phyloP scores from a whole-genome alignment of 2,113 vertebrate genomes.

The Syngnathus floridae region DNA sequence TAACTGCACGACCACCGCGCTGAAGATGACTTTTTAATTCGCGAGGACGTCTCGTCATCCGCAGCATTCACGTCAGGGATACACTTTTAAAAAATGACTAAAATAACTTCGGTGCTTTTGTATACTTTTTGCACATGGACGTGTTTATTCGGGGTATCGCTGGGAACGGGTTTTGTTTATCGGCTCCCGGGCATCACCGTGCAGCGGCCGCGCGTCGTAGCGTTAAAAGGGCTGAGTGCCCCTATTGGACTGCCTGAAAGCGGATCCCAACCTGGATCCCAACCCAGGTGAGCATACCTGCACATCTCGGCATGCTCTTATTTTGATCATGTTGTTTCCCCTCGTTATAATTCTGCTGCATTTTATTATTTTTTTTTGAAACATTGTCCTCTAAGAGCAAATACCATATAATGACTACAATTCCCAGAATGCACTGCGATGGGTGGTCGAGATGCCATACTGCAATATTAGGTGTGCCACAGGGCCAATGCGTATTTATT shows the following conservation, averaged over 20 bases:
- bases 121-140: slow-evolving; percentile 57
- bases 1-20: slow-evolving; percentile 6
- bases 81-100: slow-evolving; percentile 9
- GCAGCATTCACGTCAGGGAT: slow-evolving; percentile 22
- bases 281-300: slow-evolving; percentile 58
- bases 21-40: not conserved
- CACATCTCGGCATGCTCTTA: not conserved
- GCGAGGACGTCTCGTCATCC: not conserved
- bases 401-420: not conserved
- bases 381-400: not conserved
- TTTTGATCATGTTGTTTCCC: not conserved
- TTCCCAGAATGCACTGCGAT: not conserved
- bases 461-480: not conserved
- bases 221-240: slow-evolving; percentile 38
- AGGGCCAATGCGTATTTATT: not conserved
- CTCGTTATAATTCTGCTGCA: no score
- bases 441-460: not conserved
- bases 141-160: slow-evolving; percentile 32
- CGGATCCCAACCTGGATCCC: slow-evolving; percentile 44
- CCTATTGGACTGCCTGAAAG: slow-evolving; percentile 53
- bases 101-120: slow-evolving; percentile 36
- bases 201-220: slow-evolving; percentile 48
- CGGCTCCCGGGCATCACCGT: slow-evolving; percentile 59
- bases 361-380: not conserved
- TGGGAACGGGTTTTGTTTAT: slow-evolving; percentile 68